Conservation (phyloP, 1,140 invertebrate genomes). For the Pectinophora gossypiella region DNA sequence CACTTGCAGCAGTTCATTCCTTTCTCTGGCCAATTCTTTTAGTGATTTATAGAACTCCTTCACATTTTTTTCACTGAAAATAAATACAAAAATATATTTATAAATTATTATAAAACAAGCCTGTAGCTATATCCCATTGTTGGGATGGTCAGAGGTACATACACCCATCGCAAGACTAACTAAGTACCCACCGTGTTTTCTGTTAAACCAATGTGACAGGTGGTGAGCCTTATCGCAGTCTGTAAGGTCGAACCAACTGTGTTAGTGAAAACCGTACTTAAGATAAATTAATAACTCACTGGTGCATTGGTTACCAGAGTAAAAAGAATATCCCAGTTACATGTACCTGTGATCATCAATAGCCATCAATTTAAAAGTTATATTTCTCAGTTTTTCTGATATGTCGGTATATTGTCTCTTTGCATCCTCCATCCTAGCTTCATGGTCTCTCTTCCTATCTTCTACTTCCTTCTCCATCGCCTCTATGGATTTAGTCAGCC, state of each 20-base stretch:
- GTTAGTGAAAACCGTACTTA: too few species aligned
- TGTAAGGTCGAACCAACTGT: too few species aligned
- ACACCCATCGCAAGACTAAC: too few species aligned
- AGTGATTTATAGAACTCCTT: conserved; percentile 58
- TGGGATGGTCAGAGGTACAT: too few species aligned
- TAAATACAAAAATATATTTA: conserved; percentile 6
- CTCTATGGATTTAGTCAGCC: conserved; percentile 75
- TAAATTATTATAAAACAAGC: too few species aligned
- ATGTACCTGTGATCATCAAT: conserved; percentile 49
- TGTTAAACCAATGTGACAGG: too few species aligned
- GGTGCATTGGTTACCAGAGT: too few species aligned
- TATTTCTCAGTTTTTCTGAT: conserved; percentile 41
- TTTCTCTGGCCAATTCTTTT: conserved; percentile 56
- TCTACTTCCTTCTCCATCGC: conserved; percentile 75
- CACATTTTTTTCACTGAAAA: conserved; percentile 55
- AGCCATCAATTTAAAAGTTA: conserved; percentile 54
- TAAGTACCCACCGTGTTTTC: too few species aligned
- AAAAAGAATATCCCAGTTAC: neutral
- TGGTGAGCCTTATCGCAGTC: too few species aligned
- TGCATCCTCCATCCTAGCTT: conserved; percentile 59
- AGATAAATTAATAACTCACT: too few species aligned
- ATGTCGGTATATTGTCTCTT: conserved; percentile 50
- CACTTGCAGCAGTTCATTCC: conserved; percentile 52
- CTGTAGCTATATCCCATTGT: too few species aligned
- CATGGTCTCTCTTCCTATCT: conserved; percentile 61